A percentile compares a stretch with the other conserved stretches of the same genome.
These are phyloP conservation scores for Yponomeuta evonymella DNA, from an alignment of 2,888 invertebrate species.

Conservation along the genomic window DNA sequence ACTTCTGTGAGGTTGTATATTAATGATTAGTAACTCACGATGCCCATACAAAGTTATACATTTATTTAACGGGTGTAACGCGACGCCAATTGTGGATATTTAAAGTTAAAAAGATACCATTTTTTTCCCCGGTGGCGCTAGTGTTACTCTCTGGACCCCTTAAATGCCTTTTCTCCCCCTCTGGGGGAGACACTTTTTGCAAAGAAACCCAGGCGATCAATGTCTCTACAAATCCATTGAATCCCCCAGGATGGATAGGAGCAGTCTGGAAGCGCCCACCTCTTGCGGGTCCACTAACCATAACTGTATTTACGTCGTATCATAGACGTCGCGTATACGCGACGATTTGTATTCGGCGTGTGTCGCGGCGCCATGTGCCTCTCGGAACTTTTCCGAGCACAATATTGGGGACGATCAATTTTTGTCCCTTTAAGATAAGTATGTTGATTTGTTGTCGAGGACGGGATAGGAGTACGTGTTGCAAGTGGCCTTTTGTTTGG, in stretches of 20 bases:
- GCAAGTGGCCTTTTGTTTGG: neutral
- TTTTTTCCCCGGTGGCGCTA: no score
- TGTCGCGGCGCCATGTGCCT: constrained; percentile 12
- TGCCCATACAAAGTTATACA: no score
- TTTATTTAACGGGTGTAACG: no score
- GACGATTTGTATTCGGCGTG: constrained; percentile 16
- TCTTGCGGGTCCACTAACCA: constrained; percentile 15
- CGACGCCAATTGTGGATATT: no score
- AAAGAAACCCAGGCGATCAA: no score
- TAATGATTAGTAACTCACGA: no score
- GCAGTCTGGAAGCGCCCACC: neutral
- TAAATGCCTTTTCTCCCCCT: no score
- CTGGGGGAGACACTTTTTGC: no score
- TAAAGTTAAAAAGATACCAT: no score
- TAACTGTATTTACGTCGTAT: constrained; percentile 49
- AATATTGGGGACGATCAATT: constrained; percentile 14
- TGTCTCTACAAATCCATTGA: no score
- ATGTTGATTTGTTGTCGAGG: constrained; percentile 8
- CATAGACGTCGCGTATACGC: constrained; percentile 11
- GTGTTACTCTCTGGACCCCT: constrained; percentile 26
- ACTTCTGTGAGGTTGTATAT: no score
- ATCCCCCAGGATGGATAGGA: neutral
- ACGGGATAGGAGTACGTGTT: neutral
- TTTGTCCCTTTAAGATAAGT: constrained; percentile 5
- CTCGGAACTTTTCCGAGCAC: constrained; percentile 15